Percentiles rank a stretch among this genome's conserved stretches.
These are phyloP conservation scores for Campylomormyrus numenius DNA, from an alignment of 2,113 vertebrate species.

Conservation along the genomic window DNA sequence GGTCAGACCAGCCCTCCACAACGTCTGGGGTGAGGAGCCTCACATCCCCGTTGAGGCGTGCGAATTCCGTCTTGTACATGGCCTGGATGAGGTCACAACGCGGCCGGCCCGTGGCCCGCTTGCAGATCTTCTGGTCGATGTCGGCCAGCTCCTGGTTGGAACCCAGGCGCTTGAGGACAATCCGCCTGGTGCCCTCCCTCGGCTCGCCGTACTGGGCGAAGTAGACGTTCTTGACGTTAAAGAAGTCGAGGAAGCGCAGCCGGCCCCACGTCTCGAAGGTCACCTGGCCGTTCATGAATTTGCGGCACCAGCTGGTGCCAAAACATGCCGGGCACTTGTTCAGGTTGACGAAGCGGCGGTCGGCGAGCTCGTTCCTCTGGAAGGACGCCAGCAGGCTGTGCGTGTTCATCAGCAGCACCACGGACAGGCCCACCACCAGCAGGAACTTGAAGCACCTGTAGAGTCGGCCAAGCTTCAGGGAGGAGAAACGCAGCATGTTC, in stretches of 20 bases:
- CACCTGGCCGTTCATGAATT: slow-evolving; percentile 96
- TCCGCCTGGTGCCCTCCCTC: slow-evolving; percentile 85
- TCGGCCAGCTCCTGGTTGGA: slow-evolving; percentile 91
- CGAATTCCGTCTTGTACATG: slow-evolving; percentile 92
- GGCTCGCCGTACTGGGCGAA: slow-evolving; percentile 96
- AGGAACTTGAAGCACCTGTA: slow-evolving; percentile 95
- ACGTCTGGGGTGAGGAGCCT: slow-evolving; percentile 93
- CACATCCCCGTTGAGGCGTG: slow-evolving; percentile 90
- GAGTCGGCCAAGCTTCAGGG: slow-evolving; percentile 91
- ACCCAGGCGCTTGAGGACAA: slow-evolving; percentile 90
- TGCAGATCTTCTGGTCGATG: slow-evolving; percentile 96
- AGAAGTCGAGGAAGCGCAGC: slow-evolving; percentile 86
- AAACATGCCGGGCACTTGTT: slow-evolving; percentile 95
- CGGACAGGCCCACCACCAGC: slow-evolving; percentile 80
- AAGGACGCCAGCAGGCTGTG: slow-evolving; percentile 92
- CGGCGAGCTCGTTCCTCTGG: slow-evolving; percentile 94
- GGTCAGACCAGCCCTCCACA: slow-evolving; percentile 97
- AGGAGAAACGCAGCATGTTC: slow-evolving; percentile 89
- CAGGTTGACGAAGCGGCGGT: slow-evolving; percentile 89
- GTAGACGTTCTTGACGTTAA: slow-evolving; percentile 98
- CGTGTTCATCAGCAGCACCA: slow-evolving; percentile 89
- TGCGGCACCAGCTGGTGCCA: slow-evolving; percentile 98
- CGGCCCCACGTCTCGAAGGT: slow-evolving; percentile 93
- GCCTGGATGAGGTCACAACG: slow-evolving; percentile 93
- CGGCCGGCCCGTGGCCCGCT: slow-evolving; percentile 84